phyloP scores from a whole-genome alignment of 2,888 invertebrate genomes.

The Lacanobia wlatinum region DNA sequence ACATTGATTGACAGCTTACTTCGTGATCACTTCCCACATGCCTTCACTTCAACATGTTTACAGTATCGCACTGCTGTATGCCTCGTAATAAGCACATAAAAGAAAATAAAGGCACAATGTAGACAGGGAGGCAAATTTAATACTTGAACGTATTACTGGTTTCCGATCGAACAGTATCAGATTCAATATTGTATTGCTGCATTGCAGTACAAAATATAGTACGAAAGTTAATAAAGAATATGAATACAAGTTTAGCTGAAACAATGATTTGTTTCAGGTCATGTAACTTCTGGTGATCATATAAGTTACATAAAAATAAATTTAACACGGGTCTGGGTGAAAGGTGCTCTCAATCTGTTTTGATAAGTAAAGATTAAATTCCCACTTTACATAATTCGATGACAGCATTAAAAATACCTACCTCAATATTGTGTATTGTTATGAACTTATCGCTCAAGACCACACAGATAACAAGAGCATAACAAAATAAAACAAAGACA shows the following conservation, averaged over 20 bases:
- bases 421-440: conserved; percentile 32
- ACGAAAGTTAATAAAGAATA: not conserved
- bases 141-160: no score
- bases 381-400: conserved; percentile 6
- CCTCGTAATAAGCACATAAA: no score
- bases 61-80: no score
- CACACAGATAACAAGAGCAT: conserved; percentile 23
- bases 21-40: no score
- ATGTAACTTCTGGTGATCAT: not conserved
- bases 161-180: not conserved
- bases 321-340: conserved; percentile 5
- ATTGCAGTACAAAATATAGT: conserved; percentile 10
- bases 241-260: not conserved
- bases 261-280: not conserved
- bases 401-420: conserved; percentile 12
- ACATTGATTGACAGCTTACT: no score
- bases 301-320: conserved; percentile 12
- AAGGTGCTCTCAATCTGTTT: conserved; percentile 3
- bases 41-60: no score
- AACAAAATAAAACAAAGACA: conserved; percentile 8
- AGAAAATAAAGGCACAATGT: no score
- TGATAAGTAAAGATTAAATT: conserved; percentile 27
- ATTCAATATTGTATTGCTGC: conserved; percentile 1
- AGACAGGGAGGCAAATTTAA: no score
- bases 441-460: conserved; percentile 43